Conservation (phyloP, 2,888 invertebrate species). For the Glyphotaelius pellucidus region DNA sequence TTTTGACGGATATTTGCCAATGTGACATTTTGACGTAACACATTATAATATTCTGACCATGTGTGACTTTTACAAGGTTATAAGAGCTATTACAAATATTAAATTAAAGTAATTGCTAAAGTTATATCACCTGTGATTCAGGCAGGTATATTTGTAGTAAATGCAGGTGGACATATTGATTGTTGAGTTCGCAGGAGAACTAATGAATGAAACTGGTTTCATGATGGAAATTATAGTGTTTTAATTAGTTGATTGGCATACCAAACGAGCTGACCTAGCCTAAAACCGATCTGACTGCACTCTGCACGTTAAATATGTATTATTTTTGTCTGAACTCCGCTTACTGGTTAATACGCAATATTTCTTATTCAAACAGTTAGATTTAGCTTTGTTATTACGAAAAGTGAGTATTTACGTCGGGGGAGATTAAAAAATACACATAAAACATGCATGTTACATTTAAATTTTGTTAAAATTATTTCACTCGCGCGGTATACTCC, state of each 20-base stretch:
- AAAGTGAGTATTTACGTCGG: too few relatives aligned
- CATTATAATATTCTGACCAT: background rate
- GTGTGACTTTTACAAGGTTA: slow-evolving; percentile 2
- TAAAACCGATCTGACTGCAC: too few relatives aligned
- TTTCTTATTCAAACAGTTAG: too few relatives aligned
- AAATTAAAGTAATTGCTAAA: background rate
- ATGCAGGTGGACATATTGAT: background rate
- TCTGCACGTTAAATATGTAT: too few relatives aligned
- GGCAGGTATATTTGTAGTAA: background rate
- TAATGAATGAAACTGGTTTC: background rate
- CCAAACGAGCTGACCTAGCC: background rate
- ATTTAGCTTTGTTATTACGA: too few relatives aligned
- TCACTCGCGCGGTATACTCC: too few relatives aligned
- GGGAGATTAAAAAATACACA: too few relatives aligned
- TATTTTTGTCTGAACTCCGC: too few relatives aligned
- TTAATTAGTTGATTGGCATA: background rate
- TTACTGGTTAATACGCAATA: too few relatives aligned
- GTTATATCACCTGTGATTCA: background rate
- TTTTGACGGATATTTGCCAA: background rate
- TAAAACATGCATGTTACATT: too few relatives aligned
- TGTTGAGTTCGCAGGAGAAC: background rate
- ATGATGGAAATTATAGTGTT: background rate
- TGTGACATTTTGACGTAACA: background rate
- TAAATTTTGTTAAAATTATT: too few relatives aligned
- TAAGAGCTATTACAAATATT: background rate